phyloP scores from a whole-genome alignment of 2,888 invertebrate species.

The Polyommatus iphigenia region DNA sequence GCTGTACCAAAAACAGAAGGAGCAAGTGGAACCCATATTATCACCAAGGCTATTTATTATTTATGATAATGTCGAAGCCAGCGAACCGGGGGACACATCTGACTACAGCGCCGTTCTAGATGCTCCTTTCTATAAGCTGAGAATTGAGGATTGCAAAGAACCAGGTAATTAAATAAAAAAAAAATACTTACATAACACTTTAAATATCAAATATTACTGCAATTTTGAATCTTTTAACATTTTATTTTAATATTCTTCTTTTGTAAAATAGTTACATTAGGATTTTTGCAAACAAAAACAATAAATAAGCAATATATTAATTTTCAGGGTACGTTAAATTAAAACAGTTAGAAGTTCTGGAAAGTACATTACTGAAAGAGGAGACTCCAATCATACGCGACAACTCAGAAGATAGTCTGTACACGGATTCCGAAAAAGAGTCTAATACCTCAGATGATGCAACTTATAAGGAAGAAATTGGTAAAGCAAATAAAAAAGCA shows the following conservation, averaged over 20 bases:
- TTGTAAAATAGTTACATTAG: too few relatives aligned
- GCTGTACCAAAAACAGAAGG: conserved; percentile 65
- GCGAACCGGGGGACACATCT: conserved; percentile 81
- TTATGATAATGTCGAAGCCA: conserved; percentile 87
- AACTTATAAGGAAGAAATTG: conserved; percentile 52
- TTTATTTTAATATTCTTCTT: too few relatives aligned
- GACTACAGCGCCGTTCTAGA: conserved; percentile 81
- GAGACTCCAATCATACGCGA: conserved; percentile 44
- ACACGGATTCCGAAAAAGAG: conserved; percentile 72
- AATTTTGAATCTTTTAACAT: background rate
- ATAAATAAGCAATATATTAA: background rate
- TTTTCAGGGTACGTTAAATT: conserved; percentile 80
- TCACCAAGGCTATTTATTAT: conserved; percentile 84
- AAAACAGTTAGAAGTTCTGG: conserved; percentile 74
- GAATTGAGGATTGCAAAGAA: conserved; percentile 77
- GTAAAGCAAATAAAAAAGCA: conserved; percentile 54
- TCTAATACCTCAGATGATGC: conserved; percentile 65
- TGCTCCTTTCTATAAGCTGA: conserved; percentile 82
- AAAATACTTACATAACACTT: background rate
- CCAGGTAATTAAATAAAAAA: conserved; percentile 53
- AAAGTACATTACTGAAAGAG: conserved; percentile 65
- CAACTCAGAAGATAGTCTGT: conserved; percentile 64
- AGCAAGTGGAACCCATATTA: conserved; percentile 78
- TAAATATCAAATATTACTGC: too few relatives aligned
- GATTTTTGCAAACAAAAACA: too few relatives aligned